Conservation (phyloP, 1,140 invertebrate species). For the Drosophila gunungcola region DNA sequence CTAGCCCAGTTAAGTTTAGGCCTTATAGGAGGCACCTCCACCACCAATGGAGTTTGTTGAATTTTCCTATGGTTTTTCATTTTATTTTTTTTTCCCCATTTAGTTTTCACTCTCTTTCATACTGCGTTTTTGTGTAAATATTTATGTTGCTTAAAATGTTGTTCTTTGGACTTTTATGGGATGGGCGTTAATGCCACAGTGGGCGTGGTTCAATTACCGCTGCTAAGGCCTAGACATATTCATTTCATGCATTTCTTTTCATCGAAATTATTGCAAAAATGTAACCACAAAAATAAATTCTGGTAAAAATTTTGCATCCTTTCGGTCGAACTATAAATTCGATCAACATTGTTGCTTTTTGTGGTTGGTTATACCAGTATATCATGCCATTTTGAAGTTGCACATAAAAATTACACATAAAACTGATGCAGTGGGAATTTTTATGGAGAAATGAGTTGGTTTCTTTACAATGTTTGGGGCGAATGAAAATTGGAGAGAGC, state of each 20-base stretch:
- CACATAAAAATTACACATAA: slow-evolving; percentile 32
- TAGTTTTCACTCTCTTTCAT: slow-evolving; percentile 49
- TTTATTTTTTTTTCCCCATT: not conserved
- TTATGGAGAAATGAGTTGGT: slow-evolving; percentile 35
- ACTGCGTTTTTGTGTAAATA: slow-evolving; percentile 37
- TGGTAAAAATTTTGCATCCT: not conserved
- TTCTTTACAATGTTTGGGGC: slow-evolving; percentile 31
- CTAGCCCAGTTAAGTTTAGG: slow-evolving; percentile 36
- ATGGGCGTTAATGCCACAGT: slow-evolving; percentile 14
- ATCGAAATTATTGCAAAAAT: not conserved
- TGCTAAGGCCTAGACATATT: slow-evolving; percentile 2
- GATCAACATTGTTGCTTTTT: slow-evolving; percentile 17
- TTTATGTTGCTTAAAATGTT: slow-evolving; percentile 50
- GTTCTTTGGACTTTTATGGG: slow-evolving; percentile 17
- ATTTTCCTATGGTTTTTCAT: slow-evolving; percentile 27
- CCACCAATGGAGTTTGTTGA: slow-evolving; percentile 16
- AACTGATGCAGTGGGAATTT: slow-evolving; percentile 24
- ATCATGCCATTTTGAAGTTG: slow-evolving; percentile 10
- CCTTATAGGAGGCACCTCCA: not conserved
- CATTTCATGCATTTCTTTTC: slow-evolving; percentile 5
- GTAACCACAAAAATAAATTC: not conserved
- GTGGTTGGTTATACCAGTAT: slow-evolving; percentile 16
- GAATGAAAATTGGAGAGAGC: slow-evolving; percentile 18
- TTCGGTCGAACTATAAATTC: not conserved
- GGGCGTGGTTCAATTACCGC: slow-evolving; percentile 36